Evolutionary conservation across 92 coral and sea anemone genomes (phyloP), one percentile per base, ranked within the genome.

Genomic region (Siderastrea radians): DNA sequence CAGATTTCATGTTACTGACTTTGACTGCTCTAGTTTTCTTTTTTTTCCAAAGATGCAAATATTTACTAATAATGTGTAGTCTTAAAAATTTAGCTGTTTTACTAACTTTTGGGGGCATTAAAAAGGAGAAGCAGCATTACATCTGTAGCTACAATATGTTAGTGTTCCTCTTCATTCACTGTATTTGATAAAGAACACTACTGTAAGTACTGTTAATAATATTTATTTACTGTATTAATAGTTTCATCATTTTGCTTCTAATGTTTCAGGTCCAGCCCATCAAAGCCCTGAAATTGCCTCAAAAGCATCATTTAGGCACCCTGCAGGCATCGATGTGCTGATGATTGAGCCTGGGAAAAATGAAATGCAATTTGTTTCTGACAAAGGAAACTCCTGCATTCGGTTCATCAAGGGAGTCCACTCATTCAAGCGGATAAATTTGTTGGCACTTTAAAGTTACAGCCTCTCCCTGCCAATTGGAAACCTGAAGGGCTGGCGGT

Each of bases 401-500:
- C 67, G 94, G 9, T 84, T 75, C 55, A 92, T 94, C 45, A 68
- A 79, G 50, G 88, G 84, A 54, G 93, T 92, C 5, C 93, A 94
- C 72, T 38, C 0, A 68, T 92, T 82, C 53, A 50, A 71, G 66
- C 80, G 43, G 83, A 89, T 9, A 89, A 92, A 53, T 83, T 92
- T 79, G 93, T 94, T 48, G 95, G 93, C 15, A 94, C 92, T 10
- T 45, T 92, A 60, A 78, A 89, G 68, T 52, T 94, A 49, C 86
- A 76, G 7, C 66, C 80, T 14, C 38, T 49, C 59, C 80, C 89
- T 71, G 64, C 72, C 26, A 82, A 81, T 12, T 79, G 91, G 93
- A 95, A 84, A 76, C 98, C 94, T 78, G 98, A 94, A 17, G 91
- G 95, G 4, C 49, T 94, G 10, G 89, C 95, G 6, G 95, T 92